Evolutionary conservation across 2,888 invertebrate species (phyloP).

Genomic region (Seira ritae): DNA sequence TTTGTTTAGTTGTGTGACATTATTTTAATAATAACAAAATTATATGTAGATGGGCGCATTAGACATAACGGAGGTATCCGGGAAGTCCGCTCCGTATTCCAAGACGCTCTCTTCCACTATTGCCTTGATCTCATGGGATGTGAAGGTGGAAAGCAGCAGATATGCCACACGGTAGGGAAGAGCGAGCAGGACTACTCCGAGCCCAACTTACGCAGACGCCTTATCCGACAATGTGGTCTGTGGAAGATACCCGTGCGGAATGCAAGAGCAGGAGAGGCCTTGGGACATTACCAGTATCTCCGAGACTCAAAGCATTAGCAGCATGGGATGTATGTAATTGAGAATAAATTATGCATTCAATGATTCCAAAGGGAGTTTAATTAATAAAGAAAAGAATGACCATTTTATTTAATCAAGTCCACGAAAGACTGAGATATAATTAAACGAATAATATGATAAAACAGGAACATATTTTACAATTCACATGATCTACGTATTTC

Average conservation of each 20-base stretch:
- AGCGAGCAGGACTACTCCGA: constrained; percentile 18
- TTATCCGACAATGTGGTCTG: constrained; percentile 9
- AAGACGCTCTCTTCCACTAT: constrained; percentile 43
- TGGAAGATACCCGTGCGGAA: constrained; percentile 27
- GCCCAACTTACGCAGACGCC: neutral
- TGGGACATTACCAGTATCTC: constrained; percentile 4
- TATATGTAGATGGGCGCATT: neutral
- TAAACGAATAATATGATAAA: too few relatives aligned
- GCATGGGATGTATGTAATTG: too few relatives aligned
- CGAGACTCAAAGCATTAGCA: neutral
- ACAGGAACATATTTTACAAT: too few relatives aligned
- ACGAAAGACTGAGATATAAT: too few relatives aligned
- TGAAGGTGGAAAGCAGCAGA: constrained; percentile 29
- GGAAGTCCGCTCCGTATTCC: constrained; percentile 18
- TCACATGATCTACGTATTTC: too few relatives aligned
- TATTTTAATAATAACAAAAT: too few relatives aligned
- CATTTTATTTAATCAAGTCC: too few relatives aligned
- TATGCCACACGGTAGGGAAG: constrained; percentile 23
- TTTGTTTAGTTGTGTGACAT: too few relatives aligned
- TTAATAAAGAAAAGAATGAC: too few relatives aligned
- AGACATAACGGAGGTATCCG: neutral
- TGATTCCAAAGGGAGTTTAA: too few relatives aligned
- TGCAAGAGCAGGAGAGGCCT: neutral
- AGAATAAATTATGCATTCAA: too few relatives aligned
- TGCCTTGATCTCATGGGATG: constrained; percentile 32